Conservation (phyloP, 2,113 vertebrate species). For the Leucoraja erinaceus region DNA sequence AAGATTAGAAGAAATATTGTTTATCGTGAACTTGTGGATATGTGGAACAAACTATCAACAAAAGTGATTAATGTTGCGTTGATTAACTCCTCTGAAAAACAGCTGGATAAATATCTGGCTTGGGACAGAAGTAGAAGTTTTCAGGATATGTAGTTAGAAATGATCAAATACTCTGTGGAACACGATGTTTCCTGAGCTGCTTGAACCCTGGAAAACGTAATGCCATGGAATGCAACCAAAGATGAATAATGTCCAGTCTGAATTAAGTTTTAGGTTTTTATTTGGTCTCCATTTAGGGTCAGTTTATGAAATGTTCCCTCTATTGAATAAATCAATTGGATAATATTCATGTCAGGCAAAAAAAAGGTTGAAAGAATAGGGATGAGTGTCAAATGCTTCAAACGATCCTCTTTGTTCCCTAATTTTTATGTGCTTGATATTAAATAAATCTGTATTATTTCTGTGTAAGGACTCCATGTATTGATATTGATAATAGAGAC, state of each 20-base stretch:
- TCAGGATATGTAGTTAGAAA: constrained; percentile 12
- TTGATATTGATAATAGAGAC: background rate
- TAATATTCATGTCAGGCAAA: background rate
- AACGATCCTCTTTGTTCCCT: background rate
- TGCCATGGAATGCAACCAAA: constrained; percentile 23
- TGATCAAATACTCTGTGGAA: constrained; percentile 36
- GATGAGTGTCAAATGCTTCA: background rate
- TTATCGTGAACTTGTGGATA: background rate
- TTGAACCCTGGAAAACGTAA: constrained; percentile 28
- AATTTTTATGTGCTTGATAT: background rate
- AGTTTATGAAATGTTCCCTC: background rate
- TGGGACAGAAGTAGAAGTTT: constrained; percentile 28
- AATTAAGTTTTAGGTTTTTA: background rate
- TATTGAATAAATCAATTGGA: background rate
- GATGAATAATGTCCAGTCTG: background rate
- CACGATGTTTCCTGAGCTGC: constrained; percentile 23
- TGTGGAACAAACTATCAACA: constrained; percentile 14
- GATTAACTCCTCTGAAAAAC: constrained; percentile 21
- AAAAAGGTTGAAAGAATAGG: background rate
- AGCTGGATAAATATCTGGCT: constrained; percentile 33
- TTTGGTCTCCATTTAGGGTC: background rate
- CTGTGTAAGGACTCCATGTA: background rate
- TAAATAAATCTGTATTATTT: background rate
- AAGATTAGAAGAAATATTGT: constrained; percentile 12
- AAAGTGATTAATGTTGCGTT: constrained; percentile 10